Evolutionary conservation across 2,113 vertebrate species (phyloP).

Genomic region (Takifugu bimaculatus): DNA sequence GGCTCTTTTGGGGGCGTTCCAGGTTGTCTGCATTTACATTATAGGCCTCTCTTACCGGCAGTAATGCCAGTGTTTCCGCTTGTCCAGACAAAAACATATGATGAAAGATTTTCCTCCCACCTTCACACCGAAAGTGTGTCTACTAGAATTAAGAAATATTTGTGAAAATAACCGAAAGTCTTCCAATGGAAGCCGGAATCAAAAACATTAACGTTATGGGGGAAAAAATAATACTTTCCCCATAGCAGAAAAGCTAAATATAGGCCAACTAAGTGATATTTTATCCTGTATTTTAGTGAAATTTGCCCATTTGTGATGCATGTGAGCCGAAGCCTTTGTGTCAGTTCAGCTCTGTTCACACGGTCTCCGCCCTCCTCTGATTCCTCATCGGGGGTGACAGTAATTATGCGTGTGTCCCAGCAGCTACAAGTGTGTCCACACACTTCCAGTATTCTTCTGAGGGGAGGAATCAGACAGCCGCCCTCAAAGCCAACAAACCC

Average conservation of each 20-base stretch:
- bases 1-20: constrained; percentile 27
- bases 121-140: background rate
- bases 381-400: constrained; percentile 38
- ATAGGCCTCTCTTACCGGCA: constrained; percentile 2
- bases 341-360: constrained; percentile 47
- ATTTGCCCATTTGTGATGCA: background rate
- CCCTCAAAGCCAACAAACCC: constrained; percentile 38
- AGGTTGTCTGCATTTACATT: constrained; percentile 22
- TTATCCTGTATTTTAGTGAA: background rate
- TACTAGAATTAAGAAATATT: background rate
- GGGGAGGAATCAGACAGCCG: constrained; percentile 32
- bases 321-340: constrained; percentile 23
- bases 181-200: too few species aligned
- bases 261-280: too few species aligned
- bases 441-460: constrained; percentile 47
- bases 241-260: too few species aligned
- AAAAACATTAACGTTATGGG: too few species aligned
- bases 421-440: constrained; percentile 54
- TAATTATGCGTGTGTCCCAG: constrained; percentile 43
- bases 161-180: background rate
- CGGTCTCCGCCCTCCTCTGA: constrained; percentile 32
- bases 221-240: too few species aligned
- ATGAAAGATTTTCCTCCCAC: constrained; percentile 1
- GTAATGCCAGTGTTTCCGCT: constrained; percentile 26
- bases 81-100: constrained; percentile 6